Evolutionary conservation across 2,888 invertebrate species (phyloP).

Genomic region (Beris chalybata): DNA sequence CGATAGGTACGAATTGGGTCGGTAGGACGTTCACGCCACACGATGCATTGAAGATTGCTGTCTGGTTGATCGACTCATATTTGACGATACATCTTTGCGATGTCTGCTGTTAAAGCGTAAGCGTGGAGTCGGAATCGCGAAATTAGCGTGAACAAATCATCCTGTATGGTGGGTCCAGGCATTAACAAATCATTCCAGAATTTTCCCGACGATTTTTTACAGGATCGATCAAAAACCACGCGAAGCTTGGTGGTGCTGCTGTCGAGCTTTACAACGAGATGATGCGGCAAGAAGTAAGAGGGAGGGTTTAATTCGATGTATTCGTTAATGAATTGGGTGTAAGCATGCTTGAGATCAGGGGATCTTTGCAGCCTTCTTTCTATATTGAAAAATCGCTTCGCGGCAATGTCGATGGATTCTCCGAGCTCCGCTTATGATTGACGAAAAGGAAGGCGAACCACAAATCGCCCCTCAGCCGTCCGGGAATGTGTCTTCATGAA

Average conservation of each 20-base stretch:
- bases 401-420: no score
- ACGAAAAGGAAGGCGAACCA: no score
- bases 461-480: no score
- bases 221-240: background rate
- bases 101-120: background rate
- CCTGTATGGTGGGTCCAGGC: background rate
- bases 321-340: background rate
- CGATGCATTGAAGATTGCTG: slow-evolving; percentile 48
- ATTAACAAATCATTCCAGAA: background rate
- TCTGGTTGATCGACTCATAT: background rate
- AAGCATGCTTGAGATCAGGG: background rate
- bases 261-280: background rate
- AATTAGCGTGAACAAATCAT: background rate
- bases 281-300: background rate
- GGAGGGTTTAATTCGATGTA: background rate
- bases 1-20: slow-evolving; percentile 47
- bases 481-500: no score
- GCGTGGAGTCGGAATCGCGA: background rate
- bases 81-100: background rate
- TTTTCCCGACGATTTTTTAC: no score
- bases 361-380: no score
- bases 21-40: slow-evolving; percentile 49
- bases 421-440: no score
- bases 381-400: no score
- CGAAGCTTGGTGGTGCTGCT: background rate